A percentile compares a stretch with the other conserved stretches of the same genome.
These are phyloP conservation scores for Torymus auratus DNA, from an alignment of 2,888 invertebrate species.

Conservation along the genomic window DNA sequence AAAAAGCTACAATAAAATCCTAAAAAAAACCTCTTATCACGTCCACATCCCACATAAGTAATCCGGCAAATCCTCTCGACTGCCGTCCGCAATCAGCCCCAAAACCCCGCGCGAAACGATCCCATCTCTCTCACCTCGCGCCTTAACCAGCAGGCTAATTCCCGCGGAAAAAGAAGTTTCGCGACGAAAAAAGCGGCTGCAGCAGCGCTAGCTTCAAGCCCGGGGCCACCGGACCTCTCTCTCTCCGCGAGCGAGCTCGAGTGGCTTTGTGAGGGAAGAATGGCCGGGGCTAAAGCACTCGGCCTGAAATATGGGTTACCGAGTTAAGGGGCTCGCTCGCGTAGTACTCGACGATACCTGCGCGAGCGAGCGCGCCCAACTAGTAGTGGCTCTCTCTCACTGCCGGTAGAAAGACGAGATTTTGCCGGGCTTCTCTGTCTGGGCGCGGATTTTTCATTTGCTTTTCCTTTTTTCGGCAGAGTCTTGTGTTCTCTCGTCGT, in stretches of 20 bases:
- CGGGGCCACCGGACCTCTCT: neutral
- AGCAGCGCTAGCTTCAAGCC: neutral
- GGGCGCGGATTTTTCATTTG: slow-evolving; percentile 7
- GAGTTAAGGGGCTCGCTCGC: slow-evolving; percentile 69
- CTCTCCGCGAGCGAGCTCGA: neutral
- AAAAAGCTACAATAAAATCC: no score
- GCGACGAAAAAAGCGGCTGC: neutral
- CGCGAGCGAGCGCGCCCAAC: neutral
- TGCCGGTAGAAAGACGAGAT: neutral
- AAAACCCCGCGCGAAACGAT: no score
- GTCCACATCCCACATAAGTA: neutral
- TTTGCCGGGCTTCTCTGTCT: slow-evolving; percentile 4
- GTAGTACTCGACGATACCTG: slow-evolving; percentile 71
- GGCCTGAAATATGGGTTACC: slow-evolving; percentile 75
- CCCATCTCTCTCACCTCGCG: no score
- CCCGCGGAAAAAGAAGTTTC: slow-evolving; percentile 44
- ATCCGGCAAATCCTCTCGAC: neutral
- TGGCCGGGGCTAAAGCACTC: slow-evolving; percentile 71
- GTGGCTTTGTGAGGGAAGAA: slow-evolving; percentile 67
- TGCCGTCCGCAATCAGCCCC: no score
- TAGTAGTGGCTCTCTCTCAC: slow-evolving; percentile 1
- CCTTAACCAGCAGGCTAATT: slow-evolving; percentile 39
- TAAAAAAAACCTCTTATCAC: no score
- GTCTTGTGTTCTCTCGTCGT: slow-evolving; percentile 1
- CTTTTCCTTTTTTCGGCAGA: slow-evolving; percentile 4